A percentile compares a stretch with the other conserved stretches of the same genome.
Evolutionary conservation across 1,140 invertebrate species (phyloP).

Genomic region (Lepidostoma basale): DNA sequence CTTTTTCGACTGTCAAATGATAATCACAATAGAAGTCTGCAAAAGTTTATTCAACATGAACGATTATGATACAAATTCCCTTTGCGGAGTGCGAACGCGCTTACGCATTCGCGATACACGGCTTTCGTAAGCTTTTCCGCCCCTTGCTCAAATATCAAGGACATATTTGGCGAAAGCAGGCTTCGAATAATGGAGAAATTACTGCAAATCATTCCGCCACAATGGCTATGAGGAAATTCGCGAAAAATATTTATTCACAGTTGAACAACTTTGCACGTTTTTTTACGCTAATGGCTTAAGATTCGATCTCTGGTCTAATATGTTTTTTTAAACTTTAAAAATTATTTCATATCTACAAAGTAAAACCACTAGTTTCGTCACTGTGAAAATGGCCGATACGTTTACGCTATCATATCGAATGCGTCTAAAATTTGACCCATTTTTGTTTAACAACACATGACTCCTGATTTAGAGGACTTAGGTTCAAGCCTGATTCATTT

Average conservation of each 20-base stretch:
- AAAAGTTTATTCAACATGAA: neutral
- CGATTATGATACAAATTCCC: neutral
- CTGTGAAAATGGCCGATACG: too few relatives aligned
- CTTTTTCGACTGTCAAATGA: neutral
- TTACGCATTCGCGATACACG: neutral
- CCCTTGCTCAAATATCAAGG: constrained; percentile 4
- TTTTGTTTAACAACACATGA: too few relatives aligned
- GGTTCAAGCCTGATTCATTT: too few relatives aligned
- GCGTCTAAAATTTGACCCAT: too few relatives aligned
- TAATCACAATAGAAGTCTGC: neutral
- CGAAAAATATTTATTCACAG: neutral
- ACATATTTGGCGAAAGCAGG: neutral
- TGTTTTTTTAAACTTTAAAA: too few relatives aligned
- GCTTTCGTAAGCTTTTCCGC: neutral
- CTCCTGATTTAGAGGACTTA: too few relatives aligned
- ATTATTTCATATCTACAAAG: too few relatives aligned
- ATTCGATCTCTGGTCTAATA: too few relatives aligned
- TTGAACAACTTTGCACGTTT: neutral
- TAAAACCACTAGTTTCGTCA: too few relatives aligned
- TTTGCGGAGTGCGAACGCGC: neutral
- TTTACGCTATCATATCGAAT: too few relatives aligned
- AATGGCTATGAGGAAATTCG: neutral
- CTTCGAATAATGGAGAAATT: constrained; percentile 5
- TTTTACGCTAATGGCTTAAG: too few relatives aligned
- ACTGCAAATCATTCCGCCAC: constrained; percentile 1